Percentiles rank a stretch among this genome's conserved stretches.
Conservation (phyloP, 2,888 invertebrate genomes). For the Acronicta aceris region DNA sequence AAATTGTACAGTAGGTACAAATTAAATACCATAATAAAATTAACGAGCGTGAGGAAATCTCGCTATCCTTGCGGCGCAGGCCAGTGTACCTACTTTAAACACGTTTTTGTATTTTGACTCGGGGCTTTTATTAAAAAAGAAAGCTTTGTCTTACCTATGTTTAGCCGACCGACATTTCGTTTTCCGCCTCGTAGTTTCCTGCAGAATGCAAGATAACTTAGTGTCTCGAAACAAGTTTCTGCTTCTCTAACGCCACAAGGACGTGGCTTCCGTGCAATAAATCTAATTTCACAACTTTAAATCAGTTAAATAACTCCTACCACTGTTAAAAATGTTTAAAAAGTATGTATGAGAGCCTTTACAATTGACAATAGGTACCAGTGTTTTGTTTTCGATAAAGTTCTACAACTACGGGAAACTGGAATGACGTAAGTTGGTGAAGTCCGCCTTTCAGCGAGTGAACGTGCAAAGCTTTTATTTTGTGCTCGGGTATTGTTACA, state of each 20-base stretch:
- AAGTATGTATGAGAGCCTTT: slow-evolving; percentile 36
- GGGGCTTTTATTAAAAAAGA: slow-evolving; percentile 37
- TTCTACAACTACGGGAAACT: slow-evolving; percentile 70
- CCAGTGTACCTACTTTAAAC: slow-evolving; percentile 27
- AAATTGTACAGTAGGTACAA: slow-evolving; percentile 45
- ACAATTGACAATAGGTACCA: slow-evolving; percentile 50
- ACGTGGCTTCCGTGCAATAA: slow-evolving; percentile 57
- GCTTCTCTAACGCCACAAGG: slow-evolving; percentile 48
- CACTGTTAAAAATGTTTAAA: slow-evolving; percentile 41
- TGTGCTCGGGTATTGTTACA: slow-evolving; percentile 82
- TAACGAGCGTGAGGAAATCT: slow-evolving; percentile 36
- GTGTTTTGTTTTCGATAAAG: slow-evolving; percentile 69
- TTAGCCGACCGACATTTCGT: slow-evolving; percentile 38
- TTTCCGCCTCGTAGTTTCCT: slow-evolving; percentile 53
- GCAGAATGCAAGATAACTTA: slow-evolving; percentile 55
- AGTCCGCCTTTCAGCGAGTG: slow-evolving; percentile 80
- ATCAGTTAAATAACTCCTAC: slow-evolving; percentile 60
- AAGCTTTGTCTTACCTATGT: slow-evolving; percentile 32
- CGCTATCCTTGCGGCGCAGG: slow-evolving; percentile 23
- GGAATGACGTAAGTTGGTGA: slow-evolving; percentile 75
- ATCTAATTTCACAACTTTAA: slow-evolving; percentile 63
- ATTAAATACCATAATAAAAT: slow-evolving; percentile 52
- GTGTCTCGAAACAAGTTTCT: slow-evolving; percentile 63
- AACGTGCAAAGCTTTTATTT: slow-evolving; percentile 87
- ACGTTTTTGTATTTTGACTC: slow-evolving; percentile 36